Evolutionary conservation across 2,113 vertebrate species (phyloP).

Genomic region (Pseudorectes ferrugineus): DNA sequence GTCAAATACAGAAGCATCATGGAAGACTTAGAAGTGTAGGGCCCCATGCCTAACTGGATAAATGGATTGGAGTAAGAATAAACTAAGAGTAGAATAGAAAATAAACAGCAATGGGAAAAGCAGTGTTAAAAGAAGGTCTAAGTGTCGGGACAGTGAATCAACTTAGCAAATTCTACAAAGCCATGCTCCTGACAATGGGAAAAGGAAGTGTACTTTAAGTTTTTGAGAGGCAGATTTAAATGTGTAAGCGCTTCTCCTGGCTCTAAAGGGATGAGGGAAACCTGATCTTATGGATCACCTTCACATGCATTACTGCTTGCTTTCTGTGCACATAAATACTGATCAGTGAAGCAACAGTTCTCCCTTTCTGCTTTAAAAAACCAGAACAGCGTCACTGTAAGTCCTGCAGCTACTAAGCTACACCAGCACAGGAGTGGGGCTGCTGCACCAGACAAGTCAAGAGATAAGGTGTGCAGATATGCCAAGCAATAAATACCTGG

Average conservation of each 20-base stretch:
- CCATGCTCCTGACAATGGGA: background rate
- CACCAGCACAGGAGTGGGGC: background rate
- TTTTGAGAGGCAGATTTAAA: background rate
- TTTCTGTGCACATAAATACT: background rate
- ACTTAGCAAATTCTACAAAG: background rate
- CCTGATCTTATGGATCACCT: background rate
- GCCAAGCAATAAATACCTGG: background rate
- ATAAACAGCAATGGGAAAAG: background rate
- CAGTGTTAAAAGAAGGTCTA: background rate
- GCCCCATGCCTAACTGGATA: background rate
- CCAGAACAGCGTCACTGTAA: background rate
- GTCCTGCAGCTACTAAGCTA: background rate
- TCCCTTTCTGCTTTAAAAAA: background rate
- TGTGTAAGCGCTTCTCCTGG: rapidly evolving
- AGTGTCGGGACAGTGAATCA: background rate
- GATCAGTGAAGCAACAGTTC: background rate
- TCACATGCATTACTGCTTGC: background rate
- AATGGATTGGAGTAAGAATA: background rate
- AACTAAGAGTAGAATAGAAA: background rate
- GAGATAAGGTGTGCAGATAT: background rate
- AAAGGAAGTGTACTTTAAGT: background rate
- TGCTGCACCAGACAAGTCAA: background rate
- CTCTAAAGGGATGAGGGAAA: background rate
- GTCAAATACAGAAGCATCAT: background rate
- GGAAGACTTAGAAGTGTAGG: background rate